Percentiles rank a stretch among this genome's conserved stretches.
These are phyloP conservation scores for Orussus abietinus DNA, from an alignment of 1,140 invertebrate species.

Conservation along the genomic window DNA sequence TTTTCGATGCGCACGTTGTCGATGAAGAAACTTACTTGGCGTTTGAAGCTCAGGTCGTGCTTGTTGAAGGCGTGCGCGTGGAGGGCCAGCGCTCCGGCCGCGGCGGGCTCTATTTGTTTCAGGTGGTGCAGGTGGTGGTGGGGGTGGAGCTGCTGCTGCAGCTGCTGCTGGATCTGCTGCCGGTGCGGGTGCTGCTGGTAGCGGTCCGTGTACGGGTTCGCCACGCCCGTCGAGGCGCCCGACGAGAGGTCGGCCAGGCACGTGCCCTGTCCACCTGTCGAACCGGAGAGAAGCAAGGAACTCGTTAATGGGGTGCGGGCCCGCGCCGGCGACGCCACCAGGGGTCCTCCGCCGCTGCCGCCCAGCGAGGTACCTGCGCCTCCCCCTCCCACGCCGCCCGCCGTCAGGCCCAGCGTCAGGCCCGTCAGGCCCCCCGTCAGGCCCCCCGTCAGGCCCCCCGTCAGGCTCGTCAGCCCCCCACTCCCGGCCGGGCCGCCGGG, in stretches of 20 bases:
- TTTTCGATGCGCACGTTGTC: slow-evolving; percentile 71
- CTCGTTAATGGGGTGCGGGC: slow-evolving; percentile 33
- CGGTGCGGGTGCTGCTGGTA: slow-evolving; percentile 28
- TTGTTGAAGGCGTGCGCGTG: slow-evolving; percentile 59
- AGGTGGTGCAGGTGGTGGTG: slow-evolving; percentile 28
- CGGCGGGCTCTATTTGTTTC: slow-evolving; percentile 49
- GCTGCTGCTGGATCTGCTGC: slow-evolving; percentile 32
- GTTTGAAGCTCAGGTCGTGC: slow-evolving; percentile 64
- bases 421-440: too few relatives aligned
- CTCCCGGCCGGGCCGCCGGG: slow-evolving; percentile 25
- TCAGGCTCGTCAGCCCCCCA: too few relatives aligned
- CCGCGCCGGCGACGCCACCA: slow-evolving; percentile 36
- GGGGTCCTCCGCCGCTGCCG: slow-evolving; percentile 26
- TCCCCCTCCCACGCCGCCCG: too few relatives aligned
- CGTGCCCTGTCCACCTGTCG: slow-evolving; percentile 31
- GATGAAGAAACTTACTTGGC: slow-evolving; percentile 79
- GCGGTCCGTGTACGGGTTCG: slow-evolving; percentile 44
- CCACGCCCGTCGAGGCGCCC: slow-evolving; percentile 49
- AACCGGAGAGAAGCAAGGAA: slow-evolving; percentile 41
- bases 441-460: too few relatives aligned
- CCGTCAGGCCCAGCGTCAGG: too few relatives aligned
- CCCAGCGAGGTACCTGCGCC: too few relatives aligned
- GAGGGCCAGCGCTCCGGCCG: slow-evolving; percentile 45
- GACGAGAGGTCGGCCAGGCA: slow-evolving; percentile 47
- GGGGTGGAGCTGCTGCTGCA: slow-evolving; percentile 32